phyloP scores from a whole-genome alignment of 2,113 vertebrate species.

The Scomber colias region DNA sequence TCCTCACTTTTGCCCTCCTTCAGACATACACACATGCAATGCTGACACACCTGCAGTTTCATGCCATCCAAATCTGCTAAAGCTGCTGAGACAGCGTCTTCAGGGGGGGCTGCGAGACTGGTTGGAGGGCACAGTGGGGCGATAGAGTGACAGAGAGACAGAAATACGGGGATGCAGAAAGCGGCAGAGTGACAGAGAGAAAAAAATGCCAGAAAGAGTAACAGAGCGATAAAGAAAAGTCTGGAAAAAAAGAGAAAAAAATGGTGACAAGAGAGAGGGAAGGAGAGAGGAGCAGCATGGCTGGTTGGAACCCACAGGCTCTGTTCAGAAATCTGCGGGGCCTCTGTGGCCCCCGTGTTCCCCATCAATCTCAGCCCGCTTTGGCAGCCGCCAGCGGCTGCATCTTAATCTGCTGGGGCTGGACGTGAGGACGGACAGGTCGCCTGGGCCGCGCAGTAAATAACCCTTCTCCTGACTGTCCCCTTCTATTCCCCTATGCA shows the following conservation, averaged over 20 bases:
- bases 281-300: constrained; percentile 49
- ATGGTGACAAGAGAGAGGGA: constrained; percentile 54
- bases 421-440: constrained; percentile 83
- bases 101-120: constrained; percentile 22
- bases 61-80: constrained; percentile 71
- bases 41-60: constrained; percentile 75
- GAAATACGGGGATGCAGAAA: constrained; percentile 60
- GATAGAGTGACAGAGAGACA: constrained; percentile 64
- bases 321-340: constrained; percentile 77
- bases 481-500: constrained; percentile 49
- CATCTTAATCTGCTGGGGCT: constrained; percentile 81
- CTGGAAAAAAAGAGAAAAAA: constrained; percentile 39
- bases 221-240: constrained; percentile 62
- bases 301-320: constrained; percentile 46
- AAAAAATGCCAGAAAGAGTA: constrained; percentile 50
- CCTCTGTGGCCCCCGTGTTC: constrained; percentile 72
- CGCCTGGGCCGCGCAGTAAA: constrained; percentile 77
- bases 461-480: constrained; percentile 77
- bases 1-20: constrained; percentile 29
- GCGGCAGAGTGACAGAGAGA: constrained; percentile 62
- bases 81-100: constrained; percentile 78
- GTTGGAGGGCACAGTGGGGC: constrained; percentile 37
- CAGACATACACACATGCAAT: constrained; percentile 21
- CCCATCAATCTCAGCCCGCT: constrained; percentile 79
- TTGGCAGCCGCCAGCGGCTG: constrained; percentile 76